phyloP scores from a whole-genome alignment of 2,797 vertebrate genomes.

The Tapirus indicus region DNA sequence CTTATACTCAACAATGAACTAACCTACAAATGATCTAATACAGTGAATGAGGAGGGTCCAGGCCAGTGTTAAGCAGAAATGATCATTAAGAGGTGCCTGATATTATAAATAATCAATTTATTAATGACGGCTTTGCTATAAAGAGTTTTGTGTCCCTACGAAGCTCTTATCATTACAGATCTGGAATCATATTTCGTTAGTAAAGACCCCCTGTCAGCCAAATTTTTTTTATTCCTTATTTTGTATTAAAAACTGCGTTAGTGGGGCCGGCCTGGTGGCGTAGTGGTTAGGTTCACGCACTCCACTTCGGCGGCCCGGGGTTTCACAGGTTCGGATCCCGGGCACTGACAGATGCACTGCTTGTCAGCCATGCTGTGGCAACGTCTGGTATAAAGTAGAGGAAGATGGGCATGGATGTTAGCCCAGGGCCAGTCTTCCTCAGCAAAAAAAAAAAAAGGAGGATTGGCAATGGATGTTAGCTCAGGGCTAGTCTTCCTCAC shows the following conservation, averaged over 20 bases:
- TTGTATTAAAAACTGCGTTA: neutral
- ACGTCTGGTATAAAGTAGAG: no score
- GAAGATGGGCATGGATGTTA: no score
- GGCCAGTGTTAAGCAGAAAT: neutral
- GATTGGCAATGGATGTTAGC: no score
- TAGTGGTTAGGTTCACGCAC: no score
- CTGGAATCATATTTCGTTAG: neutral
- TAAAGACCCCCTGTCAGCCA: neutral
- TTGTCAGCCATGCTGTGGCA: no score
- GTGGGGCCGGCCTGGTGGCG: no score
- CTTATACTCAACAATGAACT: neutral
- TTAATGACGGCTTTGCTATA: conserved; percentile 37
- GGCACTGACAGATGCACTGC: no score
- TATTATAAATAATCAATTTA: neutral
- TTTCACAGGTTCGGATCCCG: no score
- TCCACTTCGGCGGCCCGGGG: no score
- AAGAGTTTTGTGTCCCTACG: neutral
- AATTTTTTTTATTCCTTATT: neutral
- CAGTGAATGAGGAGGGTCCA: neutral
- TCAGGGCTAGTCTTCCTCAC: no score
- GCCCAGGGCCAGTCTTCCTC: no score
- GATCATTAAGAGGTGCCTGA: neutral
- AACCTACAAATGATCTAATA: neutral
- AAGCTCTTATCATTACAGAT: neutral
- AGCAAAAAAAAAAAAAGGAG: no score